Evolutionary conservation across 2,888 invertebrate species (phyloP), one percentile per base, ranked within the genome.

Genomic region (Plebejus argus): DNA sequence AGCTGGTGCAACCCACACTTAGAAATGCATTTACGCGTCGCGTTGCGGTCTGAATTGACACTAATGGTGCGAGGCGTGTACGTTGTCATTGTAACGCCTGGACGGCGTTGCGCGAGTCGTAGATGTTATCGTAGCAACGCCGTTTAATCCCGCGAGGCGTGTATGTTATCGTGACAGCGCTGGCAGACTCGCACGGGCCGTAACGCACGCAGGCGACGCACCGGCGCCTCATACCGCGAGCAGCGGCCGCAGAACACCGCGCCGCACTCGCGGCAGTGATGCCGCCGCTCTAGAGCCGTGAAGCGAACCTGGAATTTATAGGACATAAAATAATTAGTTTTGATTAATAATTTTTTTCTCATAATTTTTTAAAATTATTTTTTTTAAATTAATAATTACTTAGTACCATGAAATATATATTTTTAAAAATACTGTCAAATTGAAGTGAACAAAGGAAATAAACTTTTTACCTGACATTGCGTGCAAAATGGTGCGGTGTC

Each of bases 231-330:
- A 94, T 98, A 99, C 80, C 98, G 96, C 89, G 98, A 98, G 94
- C 99, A 99, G 88, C 97, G 98, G 35, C 99, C 98, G 94, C 99
- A 99, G 94, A 99, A 99, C 80, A 99, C 97, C 86, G 98, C 97
- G 78, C 99, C 99, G 93, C 99, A 99, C 91, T 99, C 99, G 79
- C 99, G 96, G 90, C 99, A 99, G 93, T 99, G 99, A 93, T 99
- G 99, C 80, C 98, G 96, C 10, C 99, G 95, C 93, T 99, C 99
- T 81, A 99, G 97, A 74, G 99, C 96, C 76, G 98, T 98, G 94
- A 99, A 99, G 83, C 96, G 95, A 35, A 94, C 94, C 94, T 93
- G 82, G 0, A 28, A 10, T 58, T n/a, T 6, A 39, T 39, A 39
- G 8, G 1, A 39, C 8, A 39, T 39, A 39, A 39, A 39, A 39